Conservation (phyloP, 2,888 invertebrate genomes). For the Pachymerium ferrugineum region DNA sequence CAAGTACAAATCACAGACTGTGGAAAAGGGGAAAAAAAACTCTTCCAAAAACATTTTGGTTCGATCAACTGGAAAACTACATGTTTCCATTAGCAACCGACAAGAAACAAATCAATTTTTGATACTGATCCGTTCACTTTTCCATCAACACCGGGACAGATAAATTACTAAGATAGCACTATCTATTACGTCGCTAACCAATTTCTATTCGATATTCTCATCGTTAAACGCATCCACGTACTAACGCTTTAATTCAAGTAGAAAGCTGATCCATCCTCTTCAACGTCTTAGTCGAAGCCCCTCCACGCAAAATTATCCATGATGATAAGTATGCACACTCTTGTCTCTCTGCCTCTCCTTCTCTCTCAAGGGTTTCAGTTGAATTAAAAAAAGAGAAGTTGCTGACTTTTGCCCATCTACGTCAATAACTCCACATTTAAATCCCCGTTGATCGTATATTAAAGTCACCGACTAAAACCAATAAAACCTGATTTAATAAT, state of each 20-base stretch:
- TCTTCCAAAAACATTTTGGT: too few relatives aligned
- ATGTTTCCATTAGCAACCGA: not conserved
- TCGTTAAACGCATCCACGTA: too few relatives aligned
- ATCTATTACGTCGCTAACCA: not conserved
- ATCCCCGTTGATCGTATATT: too few relatives aligned
- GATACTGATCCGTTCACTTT: too few relatives aligned
- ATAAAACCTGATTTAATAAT: too few relatives aligned
- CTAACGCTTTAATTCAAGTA: not conserved
- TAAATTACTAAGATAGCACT: too few relatives aligned
- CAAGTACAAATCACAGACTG: not conserved
- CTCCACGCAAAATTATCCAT: not conserved
- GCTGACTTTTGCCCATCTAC: not conserved
- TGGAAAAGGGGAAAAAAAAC: too few relatives aligned
- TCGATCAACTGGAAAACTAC: too few relatives aligned
- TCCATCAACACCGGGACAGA: too few relatives aligned
- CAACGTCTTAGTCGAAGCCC: not conserved
- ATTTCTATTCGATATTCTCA: not conserved
- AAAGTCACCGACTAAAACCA: too few relatives aligned
- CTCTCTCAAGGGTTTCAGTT: not conserved
- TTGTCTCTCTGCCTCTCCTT: not conserved
- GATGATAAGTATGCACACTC: not conserved
- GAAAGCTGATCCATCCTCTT: not conserved
- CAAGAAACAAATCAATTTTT: too few relatives aligned
- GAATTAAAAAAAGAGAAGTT: conserved; percentile 9
- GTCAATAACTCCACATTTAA: too few relatives aligned